Percentiles rank a stretch among this genome's conserved stretches.
Conservation (phyloP, 2,888 invertebrate genomes). For the Mystacides longicornis region DNA sequence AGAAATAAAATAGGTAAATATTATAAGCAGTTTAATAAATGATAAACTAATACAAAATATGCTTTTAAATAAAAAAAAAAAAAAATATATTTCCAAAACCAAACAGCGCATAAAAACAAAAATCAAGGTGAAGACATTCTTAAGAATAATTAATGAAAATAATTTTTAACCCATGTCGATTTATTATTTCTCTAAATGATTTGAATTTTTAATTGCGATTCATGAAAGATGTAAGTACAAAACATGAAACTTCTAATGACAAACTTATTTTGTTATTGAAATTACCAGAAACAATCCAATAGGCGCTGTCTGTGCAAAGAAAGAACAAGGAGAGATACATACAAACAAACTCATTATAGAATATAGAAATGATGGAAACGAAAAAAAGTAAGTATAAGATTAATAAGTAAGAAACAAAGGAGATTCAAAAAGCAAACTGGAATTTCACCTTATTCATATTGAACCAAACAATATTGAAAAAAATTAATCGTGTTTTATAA, state of each 20-base stretch:
- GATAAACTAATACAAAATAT: neutral
- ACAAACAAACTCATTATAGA: constrained; percentile 28
- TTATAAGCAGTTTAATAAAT: constrained; percentile 10
- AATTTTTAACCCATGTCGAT: too few species aligned
- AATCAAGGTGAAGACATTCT: too few species aligned
- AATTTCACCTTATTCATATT: too few species aligned
- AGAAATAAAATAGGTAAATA: constrained; percentile 2
- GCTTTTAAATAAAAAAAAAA: neutral
- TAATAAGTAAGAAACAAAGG: neutral
- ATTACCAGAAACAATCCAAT: constrained; percentile 71
- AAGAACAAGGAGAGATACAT: constrained; percentile 6
- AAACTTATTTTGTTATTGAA: constrained; percentile 7
- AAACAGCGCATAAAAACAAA: too few species aligned
- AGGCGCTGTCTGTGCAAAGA: constrained; percentile 64
- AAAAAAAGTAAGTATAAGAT: neutral
- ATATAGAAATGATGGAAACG: neutral
- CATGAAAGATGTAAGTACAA: neutral
- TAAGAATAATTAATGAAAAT: too few species aligned
- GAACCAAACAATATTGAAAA: too few species aligned
- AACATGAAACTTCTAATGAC: neutral
- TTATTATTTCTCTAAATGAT: too few species aligned
- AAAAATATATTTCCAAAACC: too few species aligned
- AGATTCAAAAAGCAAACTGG: constrained; percentile 5
- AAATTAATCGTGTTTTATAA: too few species aligned
- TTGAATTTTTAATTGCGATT: neutral